These are phyloP conservation scores for Dryocosmus kuriphilus DNA, from an alignment of 2,888 invertebrate genomes.

Conservation along the genomic window DNA sequence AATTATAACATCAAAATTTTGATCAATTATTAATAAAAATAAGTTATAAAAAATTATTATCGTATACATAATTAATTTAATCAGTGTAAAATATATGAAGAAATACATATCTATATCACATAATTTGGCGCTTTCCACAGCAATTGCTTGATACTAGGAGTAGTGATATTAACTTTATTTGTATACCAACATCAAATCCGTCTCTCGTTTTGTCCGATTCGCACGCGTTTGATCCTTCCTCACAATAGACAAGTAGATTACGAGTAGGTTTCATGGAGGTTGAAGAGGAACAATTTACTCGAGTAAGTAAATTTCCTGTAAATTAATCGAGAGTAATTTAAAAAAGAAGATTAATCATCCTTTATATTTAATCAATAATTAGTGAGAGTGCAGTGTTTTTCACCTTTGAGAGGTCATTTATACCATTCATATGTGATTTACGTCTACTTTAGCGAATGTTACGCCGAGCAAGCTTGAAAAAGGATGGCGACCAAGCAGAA, in stretches of 20 bases:
- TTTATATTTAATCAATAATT: neutral
- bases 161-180: neutral
- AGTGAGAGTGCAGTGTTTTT: neutral
- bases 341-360: neutral
- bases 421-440: neutral
- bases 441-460: constrained; percentile 21
- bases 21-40: too few species aligned
- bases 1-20: too few species aligned
- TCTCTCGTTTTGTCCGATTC: neutral
- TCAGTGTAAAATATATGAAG: neutral
- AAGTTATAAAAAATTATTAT: too few species aligned
- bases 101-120: neutral
- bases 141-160: neutral
- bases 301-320: constrained; percentile 21
- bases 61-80: too few species aligned
- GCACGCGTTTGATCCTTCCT: neutral
- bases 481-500: neutral
- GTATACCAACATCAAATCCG: neutral
- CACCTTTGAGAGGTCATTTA: constrained; percentile 27
- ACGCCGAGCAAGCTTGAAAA: constrained; percentile 19
- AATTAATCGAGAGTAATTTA: neutral
- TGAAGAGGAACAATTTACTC: constrained; percentile 20
- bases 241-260: neutral
- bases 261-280: constrained; percentile 4
- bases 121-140: neutral